These are phyloP conservation scores for Amblyopsis hoosieri DNA, from an alignment of 2,797 vertebrate genomes.

Conservation along the genomic window DNA sequence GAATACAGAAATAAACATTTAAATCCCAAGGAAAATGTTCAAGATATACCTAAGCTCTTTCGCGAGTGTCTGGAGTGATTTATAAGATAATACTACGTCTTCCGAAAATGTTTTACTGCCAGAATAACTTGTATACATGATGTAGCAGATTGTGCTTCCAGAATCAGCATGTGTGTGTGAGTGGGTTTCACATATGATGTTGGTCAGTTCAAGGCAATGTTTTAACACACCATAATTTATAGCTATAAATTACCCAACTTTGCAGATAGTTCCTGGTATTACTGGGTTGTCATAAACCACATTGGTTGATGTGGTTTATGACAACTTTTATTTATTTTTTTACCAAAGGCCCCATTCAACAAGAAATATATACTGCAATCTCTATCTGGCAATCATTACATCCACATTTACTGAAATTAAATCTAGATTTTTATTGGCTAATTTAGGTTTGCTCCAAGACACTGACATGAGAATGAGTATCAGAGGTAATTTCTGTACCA, in stretches of 20 bases:
- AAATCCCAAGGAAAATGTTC: background rate
- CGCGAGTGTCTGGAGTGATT: background rate
- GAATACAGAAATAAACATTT: no score
- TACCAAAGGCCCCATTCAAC: background rate
- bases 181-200: constrained; percentile 44
- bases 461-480: constrained; percentile 24
- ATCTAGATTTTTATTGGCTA: background rate
- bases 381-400: constrained; percentile 24
- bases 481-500: background rate
- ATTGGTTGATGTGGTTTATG: constrained; percentile 8
- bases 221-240: constrained; percentile 57
- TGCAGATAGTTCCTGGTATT: constrained; percentile 49
- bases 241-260: constrained; percentile 46
- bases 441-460: constrained; percentile 7
- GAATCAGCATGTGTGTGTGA: background rate
- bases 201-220: constrained; percentile 52
- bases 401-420: constrained; percentile 11
- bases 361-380: constrained; percentile 10
- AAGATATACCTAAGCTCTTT: background rate
- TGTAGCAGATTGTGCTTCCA: background rate
- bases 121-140: background rate
- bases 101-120: background rate
- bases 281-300: constrained; percentile 28
- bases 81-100: background rate
- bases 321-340: background rate